These are phyloP conservation scores for Lapara coniferarum DNA, from an alignment of 2,888 invertebrate species.

Conservation along the genomic window DNA sequence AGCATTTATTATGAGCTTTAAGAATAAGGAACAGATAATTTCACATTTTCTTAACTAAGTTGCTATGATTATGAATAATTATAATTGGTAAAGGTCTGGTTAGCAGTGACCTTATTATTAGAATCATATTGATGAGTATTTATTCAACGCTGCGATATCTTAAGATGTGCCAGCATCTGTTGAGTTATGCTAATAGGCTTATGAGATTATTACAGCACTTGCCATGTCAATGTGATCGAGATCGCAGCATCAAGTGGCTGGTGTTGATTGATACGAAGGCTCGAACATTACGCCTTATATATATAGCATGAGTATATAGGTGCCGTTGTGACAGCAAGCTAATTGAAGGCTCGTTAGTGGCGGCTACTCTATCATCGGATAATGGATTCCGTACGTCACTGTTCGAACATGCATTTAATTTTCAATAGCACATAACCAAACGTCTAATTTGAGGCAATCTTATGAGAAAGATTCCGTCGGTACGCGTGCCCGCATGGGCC, in stretches of 20 bases:
- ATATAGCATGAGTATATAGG: neutral
- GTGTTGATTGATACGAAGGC: slow-evolving; percentile 42
- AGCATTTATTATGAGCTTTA: slow-evolving; percentile 8
- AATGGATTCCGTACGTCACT: slow-evolving; percentile 11
- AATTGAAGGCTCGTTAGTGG: slow-evolving; percentile 23
- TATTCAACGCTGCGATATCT: slow-evolving; percentile 11
- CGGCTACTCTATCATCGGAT: slow-evolving; percentile 25
- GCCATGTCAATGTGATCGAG: slow-evolving; percentile 43
- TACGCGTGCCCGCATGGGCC: slow-evolving; percentile 23
- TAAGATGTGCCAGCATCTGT: slow-evolving; percentile 28
- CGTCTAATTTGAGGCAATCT: slow-evolving; percentile 24
- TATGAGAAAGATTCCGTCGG: slow-evolving; percentile 20
- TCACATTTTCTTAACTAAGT: neutral
- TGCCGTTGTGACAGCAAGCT: slow-evolving; percentile 23
- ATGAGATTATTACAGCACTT: slow-evolving; percentile 36
- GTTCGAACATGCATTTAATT: slow-evolving; percentile 6
- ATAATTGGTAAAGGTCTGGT: neutral
- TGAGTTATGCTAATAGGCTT: slow-evolving; percentile 38
- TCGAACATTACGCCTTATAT: neutral
- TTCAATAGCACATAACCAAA: neutral
- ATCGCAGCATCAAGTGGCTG: slow-evolving; percentile 40
- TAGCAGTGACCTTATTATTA: too few species aligned
- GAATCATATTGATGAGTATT: neutral
- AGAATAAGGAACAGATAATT: slow-evolving; percentile 1
- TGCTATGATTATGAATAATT: neutral